These are phyloP conservation scores for Columbina picui DNA, from an alignment of 2,113 vertebrate genomes.

Conservation along the genomic window DNA sequence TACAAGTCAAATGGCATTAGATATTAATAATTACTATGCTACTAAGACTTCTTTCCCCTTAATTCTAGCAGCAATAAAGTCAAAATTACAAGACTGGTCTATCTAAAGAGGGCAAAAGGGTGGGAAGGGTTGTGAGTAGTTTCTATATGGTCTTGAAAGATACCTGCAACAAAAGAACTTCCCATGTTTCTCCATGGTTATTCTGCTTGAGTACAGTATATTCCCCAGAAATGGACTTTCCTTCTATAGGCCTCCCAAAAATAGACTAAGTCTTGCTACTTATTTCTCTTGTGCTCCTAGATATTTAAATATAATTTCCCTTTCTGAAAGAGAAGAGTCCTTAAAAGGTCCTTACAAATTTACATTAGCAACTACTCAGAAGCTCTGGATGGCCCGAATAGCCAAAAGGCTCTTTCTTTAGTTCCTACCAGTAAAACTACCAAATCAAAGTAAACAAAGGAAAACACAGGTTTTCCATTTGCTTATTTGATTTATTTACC, in stretches of 20 bases:
- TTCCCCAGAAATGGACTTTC: not conserved
- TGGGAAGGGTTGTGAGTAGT: not conserved
- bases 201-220: not conserved
- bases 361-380: not conserved
- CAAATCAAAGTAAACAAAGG: not conserved
- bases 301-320: not conserved
- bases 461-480: not conserved
- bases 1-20: not conserved
- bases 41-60: not conserved
- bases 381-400: not conserved
- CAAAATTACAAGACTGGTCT: not conserved
- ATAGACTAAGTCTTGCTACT: not conserved
- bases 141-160: not conserved
- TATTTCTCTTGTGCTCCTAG: not conserved
- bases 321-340: not conserved
- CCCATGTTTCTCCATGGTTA: not conserved
- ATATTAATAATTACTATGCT: not conserved
- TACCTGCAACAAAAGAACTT: not conserved
- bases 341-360: not conserved
- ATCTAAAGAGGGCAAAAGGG: not conserved
- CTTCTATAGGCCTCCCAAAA: not conserved
- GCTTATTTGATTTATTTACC: not conserved
- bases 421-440: not conserved
- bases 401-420: not conserved
- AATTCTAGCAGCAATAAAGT: not conserved